phyloP scores from a whole-genome alignment of 2,113 vertebrate genomes.

The Piaya cayana region DNA sequence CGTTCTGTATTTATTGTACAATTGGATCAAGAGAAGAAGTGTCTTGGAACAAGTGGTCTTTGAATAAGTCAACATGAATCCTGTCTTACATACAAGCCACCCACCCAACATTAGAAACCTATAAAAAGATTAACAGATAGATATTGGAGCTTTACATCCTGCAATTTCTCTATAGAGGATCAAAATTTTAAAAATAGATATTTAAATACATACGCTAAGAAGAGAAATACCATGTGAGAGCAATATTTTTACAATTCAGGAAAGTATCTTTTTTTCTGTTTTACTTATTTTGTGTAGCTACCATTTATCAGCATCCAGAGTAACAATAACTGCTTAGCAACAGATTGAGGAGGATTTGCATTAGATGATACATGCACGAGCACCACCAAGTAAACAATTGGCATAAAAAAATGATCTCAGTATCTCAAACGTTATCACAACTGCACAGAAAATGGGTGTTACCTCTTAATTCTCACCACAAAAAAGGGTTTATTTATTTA shows the following conservation, averaged over 20 bases:
- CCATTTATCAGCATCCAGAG: not conserved
- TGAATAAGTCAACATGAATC: constrained; percentile 30
- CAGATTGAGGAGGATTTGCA: not conserved
- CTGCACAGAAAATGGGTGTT: not conserved
- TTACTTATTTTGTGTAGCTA: not conserved
- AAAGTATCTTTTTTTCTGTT: not conserved
- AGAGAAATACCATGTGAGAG: not conserved
- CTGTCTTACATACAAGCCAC: not conserved
- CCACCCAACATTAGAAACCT: constrained; percentile 9
- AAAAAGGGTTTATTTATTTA: too few relatives aligned
- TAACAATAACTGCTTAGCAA: constrained; percentile 12
- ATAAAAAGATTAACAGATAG: constrained; percentile 42
- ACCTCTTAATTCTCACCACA: not conserved
- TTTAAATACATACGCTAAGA: constrained; percentile 1
- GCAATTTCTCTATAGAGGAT: not conserved
- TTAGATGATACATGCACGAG: not conserved
- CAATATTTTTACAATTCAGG: not conserved
- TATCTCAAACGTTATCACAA: not conserved
- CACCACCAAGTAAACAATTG: not conserved
- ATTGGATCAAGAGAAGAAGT: constrained; percentile 29
- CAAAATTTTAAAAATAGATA: constrained; percentile 35
- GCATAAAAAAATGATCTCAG: not conserved
- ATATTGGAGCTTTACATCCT: not conserved
- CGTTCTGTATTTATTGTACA: constrained; percentile 55
- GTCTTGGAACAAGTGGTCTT: constrained; percentile 7